Base-by-base conservation (phyloP, 2,797 vertebrate species). In the Falco naumanni region DNA sequence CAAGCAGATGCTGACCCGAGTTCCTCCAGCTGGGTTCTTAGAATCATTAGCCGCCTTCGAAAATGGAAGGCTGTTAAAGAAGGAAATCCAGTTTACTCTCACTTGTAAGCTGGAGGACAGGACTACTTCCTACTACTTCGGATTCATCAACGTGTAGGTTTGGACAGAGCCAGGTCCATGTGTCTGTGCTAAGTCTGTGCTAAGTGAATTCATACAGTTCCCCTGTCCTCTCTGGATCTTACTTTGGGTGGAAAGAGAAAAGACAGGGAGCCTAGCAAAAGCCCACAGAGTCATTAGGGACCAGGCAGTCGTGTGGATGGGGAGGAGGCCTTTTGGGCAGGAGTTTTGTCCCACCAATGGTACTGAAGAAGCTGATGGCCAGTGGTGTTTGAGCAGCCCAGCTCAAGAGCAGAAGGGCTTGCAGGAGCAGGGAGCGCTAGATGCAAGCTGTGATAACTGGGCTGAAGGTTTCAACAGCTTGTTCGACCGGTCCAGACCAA, bases 231-330 rank as follows among this genome's bases (percentile, higher is more conserved):
- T 65, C n/a, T n/a, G 26, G 25, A 28, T 74, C 25, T 76, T 75
- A 26, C 60, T 72, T 89, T 0, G 0, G 9, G 11, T n/a, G 14
- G 54, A 65, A 76, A 78, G 72, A 89, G 56, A 20, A 85, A 81
- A 74, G 76, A 60, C 8, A 5, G 57, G 9, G 16, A 66, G 29
- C n/a, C 10, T 31, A 37, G 65, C 22, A 59, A 28, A 10, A 66
- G 12, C 24, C n/a, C 48, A 16, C 3, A 12, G 33, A 56, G 25
- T 65, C 4, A 1, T 69, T 33, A 43, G 37, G 26, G 26, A 43
- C 53, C 56, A 50, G 63, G 21, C 31, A 25, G 4, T 71, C n/a
- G 0, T 14, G 26, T 77, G 50, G 24, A 20, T 0, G 0, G 19
- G 31, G 39, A 68, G 24, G 26, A 72, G 19, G 6, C 60, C 34